Evolutionary conservation across 1,140 invertebrate species (phyloP), one percentile per base, ranked within the genome.

Genomic region (Drosophila rufa): DNA sequence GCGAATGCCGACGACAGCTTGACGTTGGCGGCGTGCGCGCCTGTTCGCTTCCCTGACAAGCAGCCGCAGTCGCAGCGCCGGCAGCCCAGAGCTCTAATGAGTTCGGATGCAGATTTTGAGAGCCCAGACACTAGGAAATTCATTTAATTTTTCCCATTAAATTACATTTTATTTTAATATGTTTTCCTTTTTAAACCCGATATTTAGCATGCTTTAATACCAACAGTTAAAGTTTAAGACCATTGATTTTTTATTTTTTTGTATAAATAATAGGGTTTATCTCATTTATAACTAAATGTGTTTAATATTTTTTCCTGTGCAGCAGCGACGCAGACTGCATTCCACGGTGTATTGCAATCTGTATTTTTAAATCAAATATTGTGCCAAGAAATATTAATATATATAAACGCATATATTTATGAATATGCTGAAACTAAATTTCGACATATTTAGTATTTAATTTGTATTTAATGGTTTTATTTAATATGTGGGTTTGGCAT

Each of bases 331-430:
- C 65, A 45, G 75, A 51, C 56, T 81, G 85, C 85, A 89, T 89
- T 89, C 85, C 85, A 90, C 85, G 81, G 67, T 68, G 64, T 73
- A 90, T 79, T 81, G 82, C 77, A 91, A 84, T 79, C 73, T 64
- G 84, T 87, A 91, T 91, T 91, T 91, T 87, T 91, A 91, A 91
- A 87, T 87, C 74, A 75, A 87, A 91, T 91, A 82, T 82, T 91
- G 89, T 91, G 89, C 89, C 89, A 91, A 91, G 79, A 91, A 82
- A 60, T 73, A 71, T 74, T 71, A 76, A 65, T 80, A 78, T 69
- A 60, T 64, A 55, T 38, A 55, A 8, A 68, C 47, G 70, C 25
- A 46, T 30, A 50, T 84, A 67, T 66, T 67, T 67, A 61, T 65
- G 73, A 46, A 58, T 66, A 46, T 71, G 15, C 42, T 59, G 7